Conservation (phyloP, 2,888 invertebrate species). For the Allophyes oxyacanthae region DNA sequence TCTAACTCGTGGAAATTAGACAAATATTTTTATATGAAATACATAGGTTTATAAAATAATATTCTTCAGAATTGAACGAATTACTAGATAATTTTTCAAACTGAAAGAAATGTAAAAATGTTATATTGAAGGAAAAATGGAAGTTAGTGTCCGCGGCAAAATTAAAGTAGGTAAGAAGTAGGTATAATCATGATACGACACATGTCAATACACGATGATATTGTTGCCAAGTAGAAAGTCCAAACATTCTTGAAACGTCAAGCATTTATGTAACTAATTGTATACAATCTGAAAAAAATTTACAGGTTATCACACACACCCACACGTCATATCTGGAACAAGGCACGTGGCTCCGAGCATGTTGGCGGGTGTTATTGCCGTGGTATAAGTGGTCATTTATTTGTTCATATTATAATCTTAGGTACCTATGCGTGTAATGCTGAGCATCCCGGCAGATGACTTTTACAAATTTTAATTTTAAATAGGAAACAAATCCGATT, state of each 20-base stretch:
- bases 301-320: constrained; percentile 31
- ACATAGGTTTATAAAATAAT: too few species aligned
- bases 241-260: constrained; percentile 6
- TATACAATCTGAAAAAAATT: constrained; percentile 43
- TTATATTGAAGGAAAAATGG: too few species aligned
- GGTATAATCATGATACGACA: neutral
- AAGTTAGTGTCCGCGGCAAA: neutral
- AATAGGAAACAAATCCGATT: too few species aligned
- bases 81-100: too few species aligned
- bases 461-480: neutral
- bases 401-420: constrained; percentile 25
- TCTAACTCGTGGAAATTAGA: too few species aligned
- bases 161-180: too few species aligned
- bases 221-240: constrained; percentile 27
- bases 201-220: neutral
- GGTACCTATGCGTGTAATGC: neutral
- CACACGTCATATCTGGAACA: constrained; percentile 20
- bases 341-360: constrained; percentile 37
- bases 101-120: too few species aligned
- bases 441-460: too few species aligned
- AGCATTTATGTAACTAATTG: constrained; percentile 25
- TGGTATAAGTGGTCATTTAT: constrained; percentile 19
- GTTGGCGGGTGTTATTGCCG: constrained; percentile 33
- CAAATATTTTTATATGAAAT: too few species aligned
- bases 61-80: too few species aligned